Evolutionary conservation across 2,797 vertebrate genomes (phyloP), one percentile per base, ranked within the genome.

Genomic region (Chelidonichthys spinosus): DNA sequence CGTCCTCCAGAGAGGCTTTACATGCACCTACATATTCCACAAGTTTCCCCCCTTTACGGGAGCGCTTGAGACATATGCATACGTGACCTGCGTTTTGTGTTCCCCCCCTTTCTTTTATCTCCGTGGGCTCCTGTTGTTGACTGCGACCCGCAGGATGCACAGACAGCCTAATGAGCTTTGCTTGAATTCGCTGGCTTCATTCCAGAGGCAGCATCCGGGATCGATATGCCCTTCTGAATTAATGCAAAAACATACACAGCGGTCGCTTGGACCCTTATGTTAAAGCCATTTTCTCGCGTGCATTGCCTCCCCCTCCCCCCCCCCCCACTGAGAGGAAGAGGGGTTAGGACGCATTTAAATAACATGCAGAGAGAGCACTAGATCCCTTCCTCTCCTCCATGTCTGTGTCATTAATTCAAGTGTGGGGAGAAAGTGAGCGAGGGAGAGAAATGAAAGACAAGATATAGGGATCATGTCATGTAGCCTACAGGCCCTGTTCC

Each of bases 191-290:
- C 81, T 79, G 74, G 86, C 87, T 88, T 84, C 77, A 86, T 82
- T 90, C 90, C 86, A 84, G 63, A 86, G 77, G 68, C 72, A 46
- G 86, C 74, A 86, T 82, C 81, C 63, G 43, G 78, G 83, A 93
- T 92, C 87, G 83, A 92, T 92, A 91, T 65, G 71, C 63, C 80
- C 61, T 63, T 82, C 76, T 83, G 83, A 88, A 92, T 88, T 93
- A 93, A 93, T 93, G 82, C 42, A 25, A 91, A 89, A 89, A 91
- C 83, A 81, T 82, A 83, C 84, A 72, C 72, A 47, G 72, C 49
- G 39, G 72, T 58, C 6, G 36, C 71, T 76, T 42, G 78, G 84
- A 78, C 75, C 81, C 83, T 83, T 73, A 89, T 81, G 82, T 84
- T 86, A 84, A 85, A 83, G 64, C 85, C 79, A 36, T 81, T 84